A percentile compares a stretch with the other conserved stretches of the same genome.
Conservation (phyloP, 2,797 vertebrate genomes). For the Oryzias sinensis region DNA sequence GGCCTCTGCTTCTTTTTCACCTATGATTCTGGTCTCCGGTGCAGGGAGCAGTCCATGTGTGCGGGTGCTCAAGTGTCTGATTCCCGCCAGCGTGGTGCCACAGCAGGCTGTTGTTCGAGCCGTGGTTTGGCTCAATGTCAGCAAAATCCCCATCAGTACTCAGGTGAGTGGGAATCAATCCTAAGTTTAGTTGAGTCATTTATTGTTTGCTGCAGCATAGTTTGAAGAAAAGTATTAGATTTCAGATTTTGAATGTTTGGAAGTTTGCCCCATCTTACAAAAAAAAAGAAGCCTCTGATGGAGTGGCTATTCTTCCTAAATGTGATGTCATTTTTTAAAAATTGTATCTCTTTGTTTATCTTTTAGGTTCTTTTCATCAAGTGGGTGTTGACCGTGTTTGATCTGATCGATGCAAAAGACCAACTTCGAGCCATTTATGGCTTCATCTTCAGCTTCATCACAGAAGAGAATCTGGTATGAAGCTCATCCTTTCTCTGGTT, state of each 20-base stretch:
- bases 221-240: no score
- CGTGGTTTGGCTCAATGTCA: slow-evolving; percentile 83
- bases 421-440: slow-evolving; percentile 87
- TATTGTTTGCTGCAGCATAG: no score
- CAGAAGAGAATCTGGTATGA: slow-evolving; percentile 87
- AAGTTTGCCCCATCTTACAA: no score
- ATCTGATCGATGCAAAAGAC: slow-evolving; percentile 90
- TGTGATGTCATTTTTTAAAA: no score
- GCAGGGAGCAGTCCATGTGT: slow-evolving; percentile 63
- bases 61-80: slow-evolving; percentile 85
- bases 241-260: no score
- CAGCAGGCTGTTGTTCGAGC: slow-evolving; percentile 83
- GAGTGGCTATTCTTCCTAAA: no score
- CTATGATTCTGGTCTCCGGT: slow-evolving; percentile 3
- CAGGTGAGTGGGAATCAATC: slow-evolving; percentile 78
- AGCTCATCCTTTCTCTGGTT: neutral
- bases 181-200: no score
- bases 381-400: slow-evolving; percentile 93
- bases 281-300: no score
- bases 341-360: neutral
- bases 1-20: neutral
- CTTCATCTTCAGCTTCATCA: slow-evolving; percentile 89
- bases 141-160: slow-evolving; percentile 78
- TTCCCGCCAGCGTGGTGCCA: slow-evolving; percentile 84
- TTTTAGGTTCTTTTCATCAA: slow-evolving; percentile 87